phyloP scores from a whole-genome alignment of 2,113 vertebrate genomes.

The Channa maculata region DNA sequence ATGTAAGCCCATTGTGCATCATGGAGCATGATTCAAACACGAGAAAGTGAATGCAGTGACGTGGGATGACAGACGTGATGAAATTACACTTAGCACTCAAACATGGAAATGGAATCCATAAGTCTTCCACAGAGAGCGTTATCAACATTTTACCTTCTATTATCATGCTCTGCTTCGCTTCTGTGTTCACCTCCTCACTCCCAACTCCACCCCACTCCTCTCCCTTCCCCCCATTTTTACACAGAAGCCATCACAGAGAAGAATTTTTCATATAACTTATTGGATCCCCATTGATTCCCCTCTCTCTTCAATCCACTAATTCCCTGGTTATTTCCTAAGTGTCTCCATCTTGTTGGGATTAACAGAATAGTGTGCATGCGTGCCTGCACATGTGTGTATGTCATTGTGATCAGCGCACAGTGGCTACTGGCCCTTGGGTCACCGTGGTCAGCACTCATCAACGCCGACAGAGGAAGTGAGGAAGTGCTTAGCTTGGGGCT shows the following conservation, averaged over 20 bases:
- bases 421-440: slow-evolving; percentile 75
- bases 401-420: slow-evolving; percentile 54
- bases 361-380: slow-evolving; percentile 61
- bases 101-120: slow-evolving; percentile 39
- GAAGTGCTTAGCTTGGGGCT: slow-evolving; percentile 80
- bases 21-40: slow-evolving; percentile 44
- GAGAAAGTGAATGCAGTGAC: slow-evolving; percentile 20
- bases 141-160: slow-evolving; percentile 40
- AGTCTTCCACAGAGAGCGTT: slow-evolving; percentile 1
- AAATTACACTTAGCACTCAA: slow-evolving; percentile 44
- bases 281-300: slow-evolving; percentile 80
- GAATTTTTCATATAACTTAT: slow-evolving; percentile 83
- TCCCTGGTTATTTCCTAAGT: slow-evolving; percentile 84
- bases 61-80: slow-evolving; percentile 48
- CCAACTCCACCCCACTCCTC: background rate
- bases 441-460: slow-evolving; percentile 81
- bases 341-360: slow-evolving; percentile 74
- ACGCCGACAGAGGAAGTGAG: slow-evolving; percentile 79
- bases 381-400: slow-evolving; percentile 23
- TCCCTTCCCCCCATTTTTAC: slow-evolving; percentile 18
- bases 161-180: slow-evolving; percentile 24
- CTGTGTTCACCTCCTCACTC: slow-evolving; percentile 14
- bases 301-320: slow-evolving; percentile 78
- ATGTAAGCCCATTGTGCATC: slow-evolving; percentile 34
- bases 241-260: slow-evolving; percentile 66